Base-by-base conservation (phyloP, 2,888 invertebrate genomes). In the Xylota sylvarum region DNA sequence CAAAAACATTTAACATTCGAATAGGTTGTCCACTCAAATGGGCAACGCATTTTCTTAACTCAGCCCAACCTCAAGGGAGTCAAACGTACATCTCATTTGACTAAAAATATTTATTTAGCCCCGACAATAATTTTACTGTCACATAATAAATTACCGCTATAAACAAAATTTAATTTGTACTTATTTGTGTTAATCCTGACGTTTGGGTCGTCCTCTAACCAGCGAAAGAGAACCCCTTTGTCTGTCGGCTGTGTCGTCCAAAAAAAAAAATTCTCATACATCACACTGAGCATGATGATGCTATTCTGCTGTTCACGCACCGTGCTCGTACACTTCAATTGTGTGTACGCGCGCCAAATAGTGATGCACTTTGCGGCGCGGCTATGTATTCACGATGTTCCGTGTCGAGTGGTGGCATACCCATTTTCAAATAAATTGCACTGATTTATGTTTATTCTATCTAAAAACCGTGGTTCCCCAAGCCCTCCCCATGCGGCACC, bases 61-160 rank as follows among this genome's bases (percentile, higher is more conserved):
- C 9, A 9, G 19, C 4, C 12, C 5, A 9, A 17, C 32, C 37
- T 12, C 12, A 3, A 12, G 2, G 5, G 12, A 23, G 23, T 23
- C 23, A 23, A 23, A 3, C 23, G 3, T 40, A 10, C 9, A 40
- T 12, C 32, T 17, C 55, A 6, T 14, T 46, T 30, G 14, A 23
- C 56, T 65, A 52, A 74, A 65, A 74, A 72, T 69, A 69, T 67
- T 30, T 58, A 32, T 52, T 60, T 55, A 55, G 27, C 55, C 84
- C 55, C 84, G 85, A 87, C 89, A 88, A 88, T 88, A 89, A 77
- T 88, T 88, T 89, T 89, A 88, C 78, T 89, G 88, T 88, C 89
- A 89, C 89, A 89, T 89, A 89, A 91, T 90, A 90, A 90, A 92
- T 92, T 89, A 90, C 89, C 88, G 88, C 89, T 89, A 90, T 90